Conservation (phyloP, 2,797 vertebrate genomes). For the Otolemur crassicaudatus region DNA sequence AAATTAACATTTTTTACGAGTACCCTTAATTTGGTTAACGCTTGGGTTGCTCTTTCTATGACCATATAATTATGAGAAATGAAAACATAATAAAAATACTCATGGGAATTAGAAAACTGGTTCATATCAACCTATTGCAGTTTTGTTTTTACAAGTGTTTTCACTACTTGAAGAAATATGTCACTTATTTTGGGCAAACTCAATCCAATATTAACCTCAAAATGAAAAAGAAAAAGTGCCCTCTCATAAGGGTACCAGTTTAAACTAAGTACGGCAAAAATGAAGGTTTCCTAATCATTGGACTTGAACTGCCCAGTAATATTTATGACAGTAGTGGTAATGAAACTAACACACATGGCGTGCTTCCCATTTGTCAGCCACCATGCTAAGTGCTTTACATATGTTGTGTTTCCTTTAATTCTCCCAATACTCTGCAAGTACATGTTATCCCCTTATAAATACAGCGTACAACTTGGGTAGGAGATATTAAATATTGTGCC, state of each 20-base stretch:
- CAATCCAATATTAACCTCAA: conserved; percentile 55
- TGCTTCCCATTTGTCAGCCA: neutral
- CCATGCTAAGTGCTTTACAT: neutral
- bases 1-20: conserved; percentile 73
- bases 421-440: neutral
- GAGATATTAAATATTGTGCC: neutral
- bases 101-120: conserved; percentile 61
- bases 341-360: neutral
- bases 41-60: conserved; percentile 49
- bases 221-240: conserved; percentile 41
- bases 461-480: neutral
- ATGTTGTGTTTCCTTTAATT: neutral
- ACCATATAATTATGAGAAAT: conserved; percentile 57
- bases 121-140: conserved; percentile 58
- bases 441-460: neutral
- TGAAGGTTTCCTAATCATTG: conserved; percentile 27
- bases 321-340: neutral
- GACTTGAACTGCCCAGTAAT: neutral
- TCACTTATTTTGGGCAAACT: conserved; percentile 42
- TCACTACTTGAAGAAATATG: conserved; percentile 55
- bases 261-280: neutral
- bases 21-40: conserved; percentile 64
- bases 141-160: conserved; percentile 77
- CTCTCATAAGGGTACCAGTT: neutral
- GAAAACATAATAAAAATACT: conserved; percentile 47